phyloP scores from a whole-genome alignment of 2,888 invertebrate genomes.

The Lottia gigantea region DNA sequence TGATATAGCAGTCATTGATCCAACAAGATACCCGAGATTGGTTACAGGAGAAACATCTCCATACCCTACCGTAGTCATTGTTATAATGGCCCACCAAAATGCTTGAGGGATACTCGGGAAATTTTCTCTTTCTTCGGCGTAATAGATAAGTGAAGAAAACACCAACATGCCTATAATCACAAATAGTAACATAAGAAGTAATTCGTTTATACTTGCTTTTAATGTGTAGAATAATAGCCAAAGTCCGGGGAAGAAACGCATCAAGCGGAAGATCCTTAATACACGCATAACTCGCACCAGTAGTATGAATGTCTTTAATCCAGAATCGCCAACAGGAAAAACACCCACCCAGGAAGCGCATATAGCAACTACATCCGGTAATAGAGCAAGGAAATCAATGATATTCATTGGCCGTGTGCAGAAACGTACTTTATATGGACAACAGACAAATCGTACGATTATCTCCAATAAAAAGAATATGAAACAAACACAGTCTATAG shows the following conservation, averaged over 20 bases:
- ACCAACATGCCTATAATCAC: constrained; percentile 59
- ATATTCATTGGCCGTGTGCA: constrained; percentile 34
- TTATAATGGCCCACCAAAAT: constrained; percentile 64
- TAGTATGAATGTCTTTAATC: constrained; percentile 43
- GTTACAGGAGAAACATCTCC: constrained; percentile 59
- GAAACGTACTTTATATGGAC: constrained; percentile 39
- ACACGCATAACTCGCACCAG: constrained; percentile 52
- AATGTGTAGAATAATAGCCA: constrained; percentile 62
- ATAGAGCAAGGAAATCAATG: constrained; percentile 32
- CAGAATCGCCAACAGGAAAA: constrained; percentile 27
- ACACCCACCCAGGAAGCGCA: constrained; percentile 43
- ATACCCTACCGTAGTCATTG: constrained; percentile 65
- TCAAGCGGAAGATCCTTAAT: constrained; percentile 55
- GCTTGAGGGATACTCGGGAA: constrained; percentile 56
- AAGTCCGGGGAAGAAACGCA: constrained; percentile 56
- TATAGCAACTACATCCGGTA: constrained; percentile 25
- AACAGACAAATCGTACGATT: constrained; percentile 41
- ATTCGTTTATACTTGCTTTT: constrained; percentile 56
- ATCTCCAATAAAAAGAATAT: constrained; percentile 57
- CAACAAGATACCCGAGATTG: constrained; percentile 51
- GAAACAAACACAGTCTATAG: constrained; percentile 47
- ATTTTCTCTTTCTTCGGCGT: constrained; percentile 47
- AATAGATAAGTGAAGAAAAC: constrained; percentile 60
- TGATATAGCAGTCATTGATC: constrained; percentile 52
- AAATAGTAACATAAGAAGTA: constrained; percentile 56